Evolutionary conservation across 2,888 invertebrate genomes (phyloP), one percentile per base, ranked within the genome.

Genomic region (Brenthis daphne): DNA sequence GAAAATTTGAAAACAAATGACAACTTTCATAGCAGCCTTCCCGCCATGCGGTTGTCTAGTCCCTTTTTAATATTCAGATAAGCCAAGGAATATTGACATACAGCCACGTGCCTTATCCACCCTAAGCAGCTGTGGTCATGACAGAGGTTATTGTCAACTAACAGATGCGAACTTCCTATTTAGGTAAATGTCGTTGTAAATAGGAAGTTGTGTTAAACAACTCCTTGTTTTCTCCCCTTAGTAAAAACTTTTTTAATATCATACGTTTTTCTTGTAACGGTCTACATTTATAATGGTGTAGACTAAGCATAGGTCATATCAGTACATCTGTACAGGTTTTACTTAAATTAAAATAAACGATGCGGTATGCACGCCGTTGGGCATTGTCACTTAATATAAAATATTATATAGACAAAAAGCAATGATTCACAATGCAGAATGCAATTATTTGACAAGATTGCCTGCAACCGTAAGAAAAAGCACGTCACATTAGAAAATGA

Each of bases 81-180:
- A 74, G 71, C 71, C 66, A 73, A 69, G 71, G 70, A 71, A 67
- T 75, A 75, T 74, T 75, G 72, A 74, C 75, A 74, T 66, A 65
- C 67, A 68, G 74, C 74, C 75, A 75, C 74, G 75, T 75, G 81
- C 71, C 72, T 81, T 82, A 83, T 83, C 65, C 69, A 70, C 75
- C 74, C 77, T 75, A 61, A 72, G 76, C 76, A 77, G 76, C 77
- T 79, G 80, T 74, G 73, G 71, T 75, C 76, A 79, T 79, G 77
- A 80, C 74, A 75, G 76, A 67, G 75, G 72, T 75, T 74, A 76
- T 79, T 79, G 77, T 80, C 70, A 69, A 68, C 51, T 60, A 74
- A 76, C 80, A 80, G 77, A 79, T 81, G 79, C 74, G 74, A 72
- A 79, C 78, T 82, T 82, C 83, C 82, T 80, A 80, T 73, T 77